phyloP scores from a whole-genome alignment of 2,888 invertebrate species.

The Epinotia nisella region DNA sequence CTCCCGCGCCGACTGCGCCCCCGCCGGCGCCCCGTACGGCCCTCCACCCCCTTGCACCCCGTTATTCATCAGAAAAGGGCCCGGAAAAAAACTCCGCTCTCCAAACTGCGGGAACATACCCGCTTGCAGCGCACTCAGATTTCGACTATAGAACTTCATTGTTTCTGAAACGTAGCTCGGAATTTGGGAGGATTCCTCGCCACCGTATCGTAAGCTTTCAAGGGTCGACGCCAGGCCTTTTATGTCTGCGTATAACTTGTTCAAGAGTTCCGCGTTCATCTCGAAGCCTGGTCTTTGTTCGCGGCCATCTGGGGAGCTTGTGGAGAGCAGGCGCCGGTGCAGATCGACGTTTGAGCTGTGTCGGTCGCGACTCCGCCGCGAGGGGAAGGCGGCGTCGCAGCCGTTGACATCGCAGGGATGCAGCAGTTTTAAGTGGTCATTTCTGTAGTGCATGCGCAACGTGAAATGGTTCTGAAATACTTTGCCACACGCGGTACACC shows the following conservation, averaged over 20 bases:
- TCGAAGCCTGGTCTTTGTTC: conserved; percentile 84
- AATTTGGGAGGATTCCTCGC: conserved; percentile 74
- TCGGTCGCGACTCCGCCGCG: conserved; percentile 88
- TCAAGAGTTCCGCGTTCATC: conserved; percentile 92
- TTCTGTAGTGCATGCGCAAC: conserved; percentile 95
- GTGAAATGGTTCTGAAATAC: conserved; percentile 96
- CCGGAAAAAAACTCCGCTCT: conserved; percentile 75
- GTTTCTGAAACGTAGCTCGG: conserved; percentile 80
- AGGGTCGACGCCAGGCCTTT: conserved; percentile 85
- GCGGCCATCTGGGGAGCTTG: conserved; percentile 79
- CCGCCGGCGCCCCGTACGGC: conserved; percentile 73
- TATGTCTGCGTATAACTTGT: conserved; percentile 92
- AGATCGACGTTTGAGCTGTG: conserved; percentile 85
- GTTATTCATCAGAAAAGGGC: conserved; percentile 76
- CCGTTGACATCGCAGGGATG: conserved; percentile 96
- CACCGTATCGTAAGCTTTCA: conserved; percentile 86
- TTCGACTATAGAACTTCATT: conserved; percentile 81
- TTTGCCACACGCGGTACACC: conserved; percentile 94
- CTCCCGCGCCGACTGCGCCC: conserved; percentile 74
- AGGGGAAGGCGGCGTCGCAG: conserved; percentile 96
- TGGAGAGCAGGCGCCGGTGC: conserved; percentile 81
- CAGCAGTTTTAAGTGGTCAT: conserved; percentile 94
- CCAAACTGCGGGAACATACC: conserved; percentile 76
- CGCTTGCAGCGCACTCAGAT: conserved; percentile 74
- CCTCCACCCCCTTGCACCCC: conserved; percentile 69